Evolutionary conservation across 2,888 invertebrate species (phyloP), one percentile per base, ranked within the genome.

Genomic region (Acanthoscelides obtectus): DNA sequence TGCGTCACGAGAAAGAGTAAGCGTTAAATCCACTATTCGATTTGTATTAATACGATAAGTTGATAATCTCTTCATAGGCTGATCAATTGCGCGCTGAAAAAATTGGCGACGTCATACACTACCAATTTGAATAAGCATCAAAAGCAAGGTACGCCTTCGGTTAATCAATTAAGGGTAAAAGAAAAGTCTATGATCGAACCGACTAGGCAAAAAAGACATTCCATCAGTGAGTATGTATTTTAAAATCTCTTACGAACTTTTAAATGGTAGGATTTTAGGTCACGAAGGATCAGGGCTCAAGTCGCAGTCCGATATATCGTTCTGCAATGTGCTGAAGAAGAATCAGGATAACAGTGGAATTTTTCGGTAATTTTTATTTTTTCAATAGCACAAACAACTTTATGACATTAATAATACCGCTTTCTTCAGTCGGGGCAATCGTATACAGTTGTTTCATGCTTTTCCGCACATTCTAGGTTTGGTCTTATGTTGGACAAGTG

Each of bases 51-150:
- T 20, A 69, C 19, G n/a, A 72, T 66, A 68, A 69, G 22, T 64
- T 20, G 68, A 22, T 19, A 63, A 17, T 63, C 20, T 70, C 25
- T 71, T 76, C 72, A 20, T 22, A 77, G 76, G 72, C 70, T 77
- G 45, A 75, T 77, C 64, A 75, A 76, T 69, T 71, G 72, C 66
- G 77, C 76, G 19, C 70, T 78, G 68, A 74, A 73, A 66, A 78
- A 76, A 71, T 68, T 78, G 20, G 75, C 75, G 17, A 73, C 72
- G 6, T 72, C 72, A 19, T 75, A 74, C 22, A 75, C 75, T 66
- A 71, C 67, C 6, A 73, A 72, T 25, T 70, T 73, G 27, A 70
- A 68, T 65, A 67, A 69, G 21, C 67, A 64, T 12, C 71, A 72
- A 70, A 72, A 63, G 2, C 71, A 70, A 68, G n/a, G 64, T 19